phyloP scores from a whole-genome alignment of 2,888 invertebrate genomes.

The Notodonta dromedarius region DNA sequence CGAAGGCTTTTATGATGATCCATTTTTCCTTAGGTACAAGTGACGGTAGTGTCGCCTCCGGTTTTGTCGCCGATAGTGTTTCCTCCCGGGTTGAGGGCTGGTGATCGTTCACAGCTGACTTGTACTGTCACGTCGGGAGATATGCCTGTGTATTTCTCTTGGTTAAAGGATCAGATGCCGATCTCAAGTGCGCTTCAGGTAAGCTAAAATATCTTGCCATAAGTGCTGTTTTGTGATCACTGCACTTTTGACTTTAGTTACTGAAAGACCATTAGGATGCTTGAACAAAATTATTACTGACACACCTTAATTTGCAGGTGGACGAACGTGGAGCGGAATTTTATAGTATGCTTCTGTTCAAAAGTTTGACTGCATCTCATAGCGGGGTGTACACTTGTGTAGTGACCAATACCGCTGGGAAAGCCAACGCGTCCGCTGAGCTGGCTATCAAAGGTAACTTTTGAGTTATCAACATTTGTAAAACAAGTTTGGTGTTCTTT shows the following conservation, averaged over 20 bases:
- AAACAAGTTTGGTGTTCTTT: background rate
- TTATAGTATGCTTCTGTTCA: constrained; percentile 88
- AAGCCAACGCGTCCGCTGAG: constrained; percentile 88
- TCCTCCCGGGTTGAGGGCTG: constrained; percentile 90
- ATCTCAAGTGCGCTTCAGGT: constrained; percentile 87
- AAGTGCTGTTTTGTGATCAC: too few relatives aligned
- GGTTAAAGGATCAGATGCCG: constrained; percentile 86
- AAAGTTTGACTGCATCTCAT: constrained; percentile 87
- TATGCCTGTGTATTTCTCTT: constrained; percentile 87
- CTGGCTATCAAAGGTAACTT: constrained; percentile 88
- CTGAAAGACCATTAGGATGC: background rate
- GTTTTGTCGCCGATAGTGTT: constrained; percentile 93
- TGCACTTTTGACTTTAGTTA: too few relatives aligned
- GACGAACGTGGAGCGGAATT: constrained; percentile 89
- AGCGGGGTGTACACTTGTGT: constrained; percentile 90
- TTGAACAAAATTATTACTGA: background rate
- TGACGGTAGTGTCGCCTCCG: constrained; percentile 87
- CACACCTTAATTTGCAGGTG: constrained; percentile 67
- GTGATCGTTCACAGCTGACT: constrained; percentile 91
- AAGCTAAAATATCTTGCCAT: constrained; percentile 16
- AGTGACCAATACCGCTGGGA: constrained; percentile 89
- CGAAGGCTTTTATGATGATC: background rate
- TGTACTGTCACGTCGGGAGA: constrained; percentile 92
- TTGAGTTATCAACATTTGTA: background rate
- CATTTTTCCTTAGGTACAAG: constrained; percentile 61